Conservation (phyloP, 2,113 vertebrate species). For the Mesembrinibis cayennensis region DNA sequence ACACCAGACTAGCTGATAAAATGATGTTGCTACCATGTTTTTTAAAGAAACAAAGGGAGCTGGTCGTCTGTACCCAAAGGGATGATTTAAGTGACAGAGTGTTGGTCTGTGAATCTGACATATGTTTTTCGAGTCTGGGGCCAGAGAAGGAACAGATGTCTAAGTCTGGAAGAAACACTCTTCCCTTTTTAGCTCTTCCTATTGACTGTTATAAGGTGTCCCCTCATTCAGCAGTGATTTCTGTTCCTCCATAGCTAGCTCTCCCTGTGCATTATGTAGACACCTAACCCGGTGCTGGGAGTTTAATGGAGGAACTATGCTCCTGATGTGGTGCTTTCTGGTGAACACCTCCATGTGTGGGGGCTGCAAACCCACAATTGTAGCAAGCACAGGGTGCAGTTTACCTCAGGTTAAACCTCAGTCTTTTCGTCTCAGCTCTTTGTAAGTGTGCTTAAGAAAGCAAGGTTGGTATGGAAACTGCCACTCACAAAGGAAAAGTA, state of each 20-base stretch:
- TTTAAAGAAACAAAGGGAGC: constrained; percentile 28
- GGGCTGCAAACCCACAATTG: accelerated
- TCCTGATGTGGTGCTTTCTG: not conserved
- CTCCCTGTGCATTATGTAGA: not conserved
- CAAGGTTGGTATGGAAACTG: constrained; percentile 14
- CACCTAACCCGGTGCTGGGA: not conserved
- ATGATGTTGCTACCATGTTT: not conserved
- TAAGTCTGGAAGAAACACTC: constrained; percentile 6
- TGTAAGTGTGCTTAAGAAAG: not conserved
- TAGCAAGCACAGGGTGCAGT: not conserved
- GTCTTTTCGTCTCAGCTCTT: not conserved
- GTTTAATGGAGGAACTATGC: not conserved
- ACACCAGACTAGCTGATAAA: constrained; percentile 20
- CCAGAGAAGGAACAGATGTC: constrained; percentile 31
- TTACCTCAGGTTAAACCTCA: not conserved
- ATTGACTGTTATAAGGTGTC: not conserved
- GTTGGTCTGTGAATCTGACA: constrained; percentile 26
- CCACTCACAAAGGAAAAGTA: not conserved
- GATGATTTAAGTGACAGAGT: not conserved
- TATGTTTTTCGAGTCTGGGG: not conserved
- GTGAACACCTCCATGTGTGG: not conserved
- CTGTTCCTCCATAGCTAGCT: not conserved
- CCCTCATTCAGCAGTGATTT: not conserved
- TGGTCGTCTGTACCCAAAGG: not conserved
- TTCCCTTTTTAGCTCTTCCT: constrained; percentile 1